phyloP scores from a whole-genome alignment of 2,113 vertebrate genomes.

The Leptosomus discolor region DNA sequence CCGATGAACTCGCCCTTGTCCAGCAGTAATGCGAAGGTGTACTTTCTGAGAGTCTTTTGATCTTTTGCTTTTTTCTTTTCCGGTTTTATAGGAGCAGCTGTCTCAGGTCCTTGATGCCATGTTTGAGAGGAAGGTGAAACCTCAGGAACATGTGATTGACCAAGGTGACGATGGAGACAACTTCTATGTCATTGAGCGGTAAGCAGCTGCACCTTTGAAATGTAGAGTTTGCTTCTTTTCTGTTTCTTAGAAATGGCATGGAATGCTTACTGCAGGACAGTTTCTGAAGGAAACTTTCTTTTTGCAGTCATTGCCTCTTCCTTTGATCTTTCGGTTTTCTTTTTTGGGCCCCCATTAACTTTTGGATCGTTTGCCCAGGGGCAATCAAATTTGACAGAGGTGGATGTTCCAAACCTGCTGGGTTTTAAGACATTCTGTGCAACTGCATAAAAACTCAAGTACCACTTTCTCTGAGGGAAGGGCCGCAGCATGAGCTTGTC shows the following conservation, averaged over 20 bases:
- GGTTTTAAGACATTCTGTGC: not conserved
- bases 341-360: not conserved
- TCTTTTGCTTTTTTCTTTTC: not conserved
- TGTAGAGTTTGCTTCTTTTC: not conserved
- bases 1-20: fast-evolving
- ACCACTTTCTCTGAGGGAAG: not conserved
- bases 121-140: constrained; percentile 91
- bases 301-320: not conserved
- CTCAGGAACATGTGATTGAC: constrained; percentile 94
- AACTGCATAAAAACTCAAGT: not conserved
- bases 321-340: not conserved
- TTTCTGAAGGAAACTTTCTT: not conserved
- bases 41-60: not conserved
- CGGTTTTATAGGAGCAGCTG: constrained; percentile 86
- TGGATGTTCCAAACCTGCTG: not conserved
- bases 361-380: not conserved
- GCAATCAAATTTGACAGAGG: not conserved
- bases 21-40: not conserved
- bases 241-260: not conserved
- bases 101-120: constrained; percentile 97
- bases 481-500: not conserved
- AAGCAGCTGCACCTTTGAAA: constrained; percentile 21
- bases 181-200: constrained; percentile 97
- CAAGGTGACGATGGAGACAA: constrained; percentile 98
- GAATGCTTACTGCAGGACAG: not conserved